Evolutionary conservation across 1,140 invertebrate species (phyloP).

Genomic region (Ericerus pela): DNA sequence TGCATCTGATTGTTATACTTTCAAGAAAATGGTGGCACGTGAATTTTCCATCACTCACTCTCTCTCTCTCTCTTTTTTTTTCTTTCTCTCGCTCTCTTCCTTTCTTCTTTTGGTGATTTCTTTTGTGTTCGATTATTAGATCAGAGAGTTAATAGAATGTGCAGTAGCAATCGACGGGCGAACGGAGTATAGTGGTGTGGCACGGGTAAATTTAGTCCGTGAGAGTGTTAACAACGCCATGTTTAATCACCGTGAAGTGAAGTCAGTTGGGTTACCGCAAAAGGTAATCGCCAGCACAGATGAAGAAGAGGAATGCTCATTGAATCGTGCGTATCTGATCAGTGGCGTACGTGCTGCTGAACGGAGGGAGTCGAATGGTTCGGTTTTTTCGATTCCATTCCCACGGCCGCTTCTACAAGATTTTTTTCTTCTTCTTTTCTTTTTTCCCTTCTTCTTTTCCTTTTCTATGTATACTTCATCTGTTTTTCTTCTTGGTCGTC

Average conservation of each 20-base stretch:
- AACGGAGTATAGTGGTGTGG: no score
- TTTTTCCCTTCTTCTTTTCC: no score
- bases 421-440: no score
- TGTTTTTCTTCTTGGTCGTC: no score
- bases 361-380: conserved; percentile 4
- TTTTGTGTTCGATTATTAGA: neutral
- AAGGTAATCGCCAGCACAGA: conserved; percentile 5
- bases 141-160: conserved; percentile 9
- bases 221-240: conserved; percentile 7
- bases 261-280: conserved; percentile 5
- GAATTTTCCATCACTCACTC: no score
- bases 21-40: no score
- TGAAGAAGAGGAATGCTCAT: conserved; percentile 9
- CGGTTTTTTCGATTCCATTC: conserved; percentile 5
- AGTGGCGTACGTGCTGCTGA: conserved; percentile 4
- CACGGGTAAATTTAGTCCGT: conserved; percentile 10
- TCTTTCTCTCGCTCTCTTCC: no score
- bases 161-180: no score
- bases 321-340: conserved; percentile 10
- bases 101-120: no score
- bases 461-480: no score
- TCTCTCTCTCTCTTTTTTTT: no score
- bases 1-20: no score
- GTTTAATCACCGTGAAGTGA: conserved; percentile 3
- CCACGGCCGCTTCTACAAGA: neutral